These are phyloP conservation scores for Morinoia aosen DNA, from an alignment of 2,888 invertebrate genomes.

Conservation along the genomic window DNA sequence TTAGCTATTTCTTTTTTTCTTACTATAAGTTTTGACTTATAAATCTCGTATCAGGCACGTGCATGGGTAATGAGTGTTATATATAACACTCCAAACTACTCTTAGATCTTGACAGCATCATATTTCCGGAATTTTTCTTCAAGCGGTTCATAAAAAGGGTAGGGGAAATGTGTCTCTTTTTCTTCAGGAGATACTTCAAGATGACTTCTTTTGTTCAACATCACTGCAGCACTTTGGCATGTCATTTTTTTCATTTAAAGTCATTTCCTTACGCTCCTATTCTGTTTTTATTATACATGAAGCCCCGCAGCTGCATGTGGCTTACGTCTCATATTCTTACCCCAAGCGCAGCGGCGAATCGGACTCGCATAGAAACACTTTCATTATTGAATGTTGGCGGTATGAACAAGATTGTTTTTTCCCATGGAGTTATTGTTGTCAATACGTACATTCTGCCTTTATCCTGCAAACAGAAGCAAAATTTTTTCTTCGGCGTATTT, in stretches of 20 bases:
- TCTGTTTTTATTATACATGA: neutral
- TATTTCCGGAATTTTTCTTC: neutral
- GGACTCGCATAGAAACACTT: neutral
- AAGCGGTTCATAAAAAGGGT: no score
- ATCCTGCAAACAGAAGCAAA: neutral
- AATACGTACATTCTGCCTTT: neutral
- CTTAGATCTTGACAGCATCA: neutral
- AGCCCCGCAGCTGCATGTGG: neutral
- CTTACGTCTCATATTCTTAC: neutral
- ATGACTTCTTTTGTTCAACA: neutral
- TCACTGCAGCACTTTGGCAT: neutral
- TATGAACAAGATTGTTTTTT: neutral
- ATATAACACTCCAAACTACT: neutral
- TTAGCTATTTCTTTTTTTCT: no score
- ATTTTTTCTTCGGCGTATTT: no score
- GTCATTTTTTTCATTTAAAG: neutral
- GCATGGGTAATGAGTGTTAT: neutral
- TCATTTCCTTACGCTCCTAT: neutral
- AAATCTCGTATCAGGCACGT: neutral
- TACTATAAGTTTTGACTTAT: neutral
- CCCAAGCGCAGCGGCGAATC: neutral
- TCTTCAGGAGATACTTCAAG: neutral
- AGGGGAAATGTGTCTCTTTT: no score
- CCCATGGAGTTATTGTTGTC: neutral
- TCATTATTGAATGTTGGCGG: neutral